phyloP scores from a whole-genome alignment of 2,888 invertebrate species.

The Drosophila sordidapex region DNA sequence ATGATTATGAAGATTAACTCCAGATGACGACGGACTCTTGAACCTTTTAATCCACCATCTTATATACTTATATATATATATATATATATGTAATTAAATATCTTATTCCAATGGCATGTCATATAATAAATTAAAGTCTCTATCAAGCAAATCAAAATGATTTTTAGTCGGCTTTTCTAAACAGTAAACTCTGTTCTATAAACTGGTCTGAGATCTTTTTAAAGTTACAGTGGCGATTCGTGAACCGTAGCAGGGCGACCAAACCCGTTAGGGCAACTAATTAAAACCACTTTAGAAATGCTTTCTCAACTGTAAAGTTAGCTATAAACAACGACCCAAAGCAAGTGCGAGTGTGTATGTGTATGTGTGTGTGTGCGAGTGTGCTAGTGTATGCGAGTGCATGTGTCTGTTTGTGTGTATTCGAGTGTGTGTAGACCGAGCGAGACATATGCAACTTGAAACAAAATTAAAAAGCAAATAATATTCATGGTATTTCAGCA shows the following conservation, averaged over 20 bases:
- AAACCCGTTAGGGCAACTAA: slow-evolving; percentile 69
- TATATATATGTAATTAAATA: neutral
- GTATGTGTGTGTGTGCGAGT: neutral
- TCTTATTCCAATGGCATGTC: neutral
- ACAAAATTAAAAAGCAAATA: slow-evolving; percentile 80
- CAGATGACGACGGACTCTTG: neutral
- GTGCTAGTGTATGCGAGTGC: neutral
- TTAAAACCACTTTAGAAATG: slow-evolving; percentile 78
- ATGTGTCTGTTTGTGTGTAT: slow-evolving; percentile 15
- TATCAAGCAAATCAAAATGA: slow-evolving; percentile 2
- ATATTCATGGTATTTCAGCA: slow-evolving; percentile 73
- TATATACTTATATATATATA: neutral
- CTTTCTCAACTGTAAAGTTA: slow-evolving; percentile 81
- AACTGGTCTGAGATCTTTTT: slow-evolving; percentile 33
- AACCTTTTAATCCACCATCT: neutral
- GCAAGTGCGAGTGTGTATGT: slow-evolving; percentile 11
- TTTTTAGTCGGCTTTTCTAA: slow-evolving; percentile 7
- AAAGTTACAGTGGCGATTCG: slow-evolving; percentile 29
- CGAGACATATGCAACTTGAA: slow-evolving; percentile 78
- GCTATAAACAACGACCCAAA: slow-evolving; percentile 72
- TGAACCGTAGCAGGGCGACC: slow-evolving; percentile 40
- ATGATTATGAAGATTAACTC: neutral
- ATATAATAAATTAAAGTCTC: slow-evolving; percentile 23
- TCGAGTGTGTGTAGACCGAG: slow-evolving; percentile 35
- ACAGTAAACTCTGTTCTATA: neutral